Evolutionary conservation across 2,113 vertebrate genomes (phyloP), one percentile per base, ranked within the genome.

Genomic region (Conger conger): DNA sequence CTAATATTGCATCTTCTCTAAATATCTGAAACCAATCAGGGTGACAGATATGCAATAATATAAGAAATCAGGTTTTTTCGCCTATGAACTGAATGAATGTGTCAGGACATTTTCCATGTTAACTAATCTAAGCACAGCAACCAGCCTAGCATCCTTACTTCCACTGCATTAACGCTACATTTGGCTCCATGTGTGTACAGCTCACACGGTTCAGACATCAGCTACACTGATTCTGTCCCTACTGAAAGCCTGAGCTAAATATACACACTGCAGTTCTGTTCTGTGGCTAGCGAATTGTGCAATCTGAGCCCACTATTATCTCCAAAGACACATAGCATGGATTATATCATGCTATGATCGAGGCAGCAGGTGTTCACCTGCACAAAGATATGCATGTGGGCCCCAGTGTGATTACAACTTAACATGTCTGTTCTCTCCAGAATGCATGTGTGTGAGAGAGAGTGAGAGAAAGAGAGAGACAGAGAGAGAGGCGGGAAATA

Each of bases 91-190:
- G 76, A 88, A 85, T 38, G 77, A 38, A 91, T 60, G 33, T 87
- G 88, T 83, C 80, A 90, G 88, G 80, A 87, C 76, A 27, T 73
- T 76, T 86, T 89, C 87, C 85, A 81, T 82, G 85, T 87, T 80
- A 84, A 85, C 45, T 87, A 85, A 90, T 73, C 90, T 60, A 68
- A 54, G 54, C 60, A 73, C 35, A 38, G 35, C 81, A 38, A 60
- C 33, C 38, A 82, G 27, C 20, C 36, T 82, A n/a, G 42, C 35
- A 82, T 11, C 57, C 2, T 1, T 60, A 40, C 38, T 17, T 82
- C 9, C 40, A 60, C 50, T 17, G 30, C 80, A 50, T 20, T 11
- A 54, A 20, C 38, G 57, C 53, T 35, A 82, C 80, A 60, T 20
- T 63, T 37, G 18, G 53, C 50, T 57, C 45, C 80, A 6, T 54